phyloP scores from a whole-genome alignment of 2,797 vertebrate species.

The Semaprochilodus insignis region DNA sequence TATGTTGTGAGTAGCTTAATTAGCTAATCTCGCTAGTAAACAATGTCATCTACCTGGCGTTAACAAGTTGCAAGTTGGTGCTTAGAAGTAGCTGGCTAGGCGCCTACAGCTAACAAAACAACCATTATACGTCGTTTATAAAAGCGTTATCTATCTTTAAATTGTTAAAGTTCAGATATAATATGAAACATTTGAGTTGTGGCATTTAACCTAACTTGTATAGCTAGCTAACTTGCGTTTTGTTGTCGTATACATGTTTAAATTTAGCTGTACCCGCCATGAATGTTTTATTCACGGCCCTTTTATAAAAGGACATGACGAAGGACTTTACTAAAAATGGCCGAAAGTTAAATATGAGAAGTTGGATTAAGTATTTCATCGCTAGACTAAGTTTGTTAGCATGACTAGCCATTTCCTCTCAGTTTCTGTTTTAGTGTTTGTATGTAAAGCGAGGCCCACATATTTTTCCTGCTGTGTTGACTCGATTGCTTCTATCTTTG shows the following conservation, averaged over 20 bases:
- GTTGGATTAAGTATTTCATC: background rate
- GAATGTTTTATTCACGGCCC: background rate
- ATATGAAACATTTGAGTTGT: background rate
- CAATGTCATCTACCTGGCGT: conserved; percentile 44
- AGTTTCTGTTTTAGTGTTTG: background rate
- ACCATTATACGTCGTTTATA: background rate
- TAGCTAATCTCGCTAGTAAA: conserved; percentile 39
- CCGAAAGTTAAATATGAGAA: background rate
- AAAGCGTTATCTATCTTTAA: background rate
- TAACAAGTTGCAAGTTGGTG: conserved; percentile 41
- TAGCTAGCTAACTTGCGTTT: background rate
- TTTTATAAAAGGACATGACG: background rate
- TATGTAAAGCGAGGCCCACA: conserved; percentile 18
- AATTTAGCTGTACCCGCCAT: background rate
- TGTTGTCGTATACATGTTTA: background rate
- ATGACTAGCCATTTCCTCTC: conserved; percentile 7
- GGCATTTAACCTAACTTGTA: background rate
- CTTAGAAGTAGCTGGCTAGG: conserved; percentile 1
- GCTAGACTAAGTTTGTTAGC: conserved; percentile 9
- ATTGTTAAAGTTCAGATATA: background rate
- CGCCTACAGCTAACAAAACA: background rate
- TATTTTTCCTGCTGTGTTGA: background rate
- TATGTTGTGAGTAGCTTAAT: conserved; percentile 16
- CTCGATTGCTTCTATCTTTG: background rate
- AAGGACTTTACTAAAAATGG: background rate